phyloP scores from a whole-genome alignment of 2,797 vertebrate species.

The Sternarchorhynchus goeldii region DNA sequence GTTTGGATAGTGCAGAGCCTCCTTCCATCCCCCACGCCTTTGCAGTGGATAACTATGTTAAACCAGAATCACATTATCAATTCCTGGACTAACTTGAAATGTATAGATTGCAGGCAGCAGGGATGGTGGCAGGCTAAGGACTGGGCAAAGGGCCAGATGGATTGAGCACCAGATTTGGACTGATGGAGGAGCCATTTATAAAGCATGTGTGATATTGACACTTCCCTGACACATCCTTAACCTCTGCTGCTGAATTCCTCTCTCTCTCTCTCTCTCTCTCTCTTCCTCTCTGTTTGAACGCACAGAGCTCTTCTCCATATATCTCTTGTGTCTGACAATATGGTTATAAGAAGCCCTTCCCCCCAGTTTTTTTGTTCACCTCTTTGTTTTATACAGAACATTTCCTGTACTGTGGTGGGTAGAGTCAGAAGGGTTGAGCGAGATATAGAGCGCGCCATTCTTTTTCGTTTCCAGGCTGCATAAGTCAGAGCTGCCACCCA shows the following conservation, averaged over 20 bases:
- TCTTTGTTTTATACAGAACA: not conserved
- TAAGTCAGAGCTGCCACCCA: slow-evolving; percentile 41
- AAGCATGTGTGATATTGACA: slow-evolving; percentile 84
- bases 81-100: slow-evolving; percentile 85
- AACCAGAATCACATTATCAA: slow-evolving; percentile 86
- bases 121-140: slow-evolving; percentile 83
- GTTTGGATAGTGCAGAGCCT: slow-evolving; percentile 16
- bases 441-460: not conserved
- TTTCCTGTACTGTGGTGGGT: slow-evolving; percentile 2
- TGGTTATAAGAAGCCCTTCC: no score
- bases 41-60: slow-evolving; percentile 82
- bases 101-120: slow-evolving; percentile 83
- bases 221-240: slow-evolving; percentile 82
- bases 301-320: no score
- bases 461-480: slow-evolving; percentile 31
- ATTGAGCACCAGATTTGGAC: slow-evolving; percentile 82
- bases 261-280: slow-evolving; percentile 1
- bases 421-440: slow-evolving; percentile 20
- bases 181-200: slow-evolving; percentile 83
- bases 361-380: no score
- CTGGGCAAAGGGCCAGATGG: slow-evolving; percentile 79
- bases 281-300: not conserved
- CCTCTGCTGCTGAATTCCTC: slow-evolving; percentile 69
- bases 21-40: slow-evolving; percentile 64
- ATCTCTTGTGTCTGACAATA: no score